These are phyloP conservation scores for Geotrupes spiniger DNA, from an alignment of 2,888 invertebrate genomes.

Conservation along the genomic window DNA sequence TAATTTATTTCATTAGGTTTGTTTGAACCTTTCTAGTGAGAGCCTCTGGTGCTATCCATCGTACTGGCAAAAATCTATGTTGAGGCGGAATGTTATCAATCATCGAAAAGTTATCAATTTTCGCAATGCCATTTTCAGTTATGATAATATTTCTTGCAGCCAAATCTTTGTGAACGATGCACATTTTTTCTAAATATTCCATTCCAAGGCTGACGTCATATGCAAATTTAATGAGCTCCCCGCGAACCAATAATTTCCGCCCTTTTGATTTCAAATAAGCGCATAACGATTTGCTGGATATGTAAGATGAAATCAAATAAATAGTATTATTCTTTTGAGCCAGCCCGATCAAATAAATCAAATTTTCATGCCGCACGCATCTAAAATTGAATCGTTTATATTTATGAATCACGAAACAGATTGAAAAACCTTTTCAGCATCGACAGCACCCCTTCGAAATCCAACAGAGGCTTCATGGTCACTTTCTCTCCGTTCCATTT, in stretches of 20 bases:
- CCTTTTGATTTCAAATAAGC: constrained; percentile 97
- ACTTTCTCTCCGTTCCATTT: constrained; percentile 77
- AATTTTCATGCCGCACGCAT: constrained; percentile 90
- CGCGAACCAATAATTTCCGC: constrained; percentile 90
- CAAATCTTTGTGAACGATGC: constrained; percentile 95
- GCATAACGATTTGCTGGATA: constrained; percentile 97
- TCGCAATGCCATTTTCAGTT: constrained; percentile 85
- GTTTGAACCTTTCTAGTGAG: constrained; percentile 89
- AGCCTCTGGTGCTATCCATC: constrained; percentile 99
- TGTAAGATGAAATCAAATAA: constrained; percentile 92
- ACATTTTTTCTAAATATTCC: constrained; percentile 95
- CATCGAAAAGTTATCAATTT: constrained; percentile 91
- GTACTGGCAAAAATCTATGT: constrained; percentile 96
- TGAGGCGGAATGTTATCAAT: constrained; percentile 65
- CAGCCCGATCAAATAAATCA: constrained; percentile 93
- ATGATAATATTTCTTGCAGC: constrained; percentile 98
- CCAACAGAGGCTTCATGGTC: constrained; percentile 96
- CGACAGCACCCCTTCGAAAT: constrained; percentile 92
- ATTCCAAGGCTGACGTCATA: constrained; percentile 97
- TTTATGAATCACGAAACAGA: too few relatives aligned
- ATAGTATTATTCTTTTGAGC: constrained; percentile 75
- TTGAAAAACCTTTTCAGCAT: constrained; percentile 92
- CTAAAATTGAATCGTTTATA: constrained; percentile 51
- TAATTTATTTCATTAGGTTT: too few relatives aligned
- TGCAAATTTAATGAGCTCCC: constrained; percentile 96